phyloP scores from a whole-genome alignment of 2,113 vertebrate species.

The Acanthochromis polyacanthus region DNA sequence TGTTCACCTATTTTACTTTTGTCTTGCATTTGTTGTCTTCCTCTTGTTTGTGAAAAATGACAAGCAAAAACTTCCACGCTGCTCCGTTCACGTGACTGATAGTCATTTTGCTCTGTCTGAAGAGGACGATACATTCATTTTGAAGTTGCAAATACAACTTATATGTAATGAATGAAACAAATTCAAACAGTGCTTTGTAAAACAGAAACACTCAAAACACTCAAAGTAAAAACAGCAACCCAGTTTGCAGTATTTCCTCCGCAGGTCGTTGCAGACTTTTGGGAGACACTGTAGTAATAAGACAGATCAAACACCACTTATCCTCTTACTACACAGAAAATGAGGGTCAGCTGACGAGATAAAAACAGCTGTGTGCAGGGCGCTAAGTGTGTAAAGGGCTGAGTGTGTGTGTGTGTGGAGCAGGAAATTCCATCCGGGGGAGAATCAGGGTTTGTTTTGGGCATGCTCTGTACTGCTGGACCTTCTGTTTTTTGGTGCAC shows the following conservation, averaged over 20 bases:
- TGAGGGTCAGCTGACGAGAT: conserved; percentile 81
- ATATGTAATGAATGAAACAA: too few species aligned
- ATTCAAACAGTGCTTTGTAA: too few species aligned
- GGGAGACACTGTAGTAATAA: not conserved
- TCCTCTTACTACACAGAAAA: conserved; percentile 71
- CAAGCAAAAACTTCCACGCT: not conserved
- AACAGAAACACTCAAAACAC: too few species aligned
- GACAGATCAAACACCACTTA: conserved; percentile 57
- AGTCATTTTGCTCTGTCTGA: too few species aligned
- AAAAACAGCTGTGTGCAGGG: conserved; percentile 75
- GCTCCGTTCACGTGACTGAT: too few species aligned
- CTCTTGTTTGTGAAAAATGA: not conserved
- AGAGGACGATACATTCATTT: too few species aligned
- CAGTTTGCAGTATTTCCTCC: not conserved
- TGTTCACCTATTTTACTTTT: conserved; percentile 32
- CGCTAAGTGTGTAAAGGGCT: conserved; percentile 50
- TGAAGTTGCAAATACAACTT: too few species aligned
- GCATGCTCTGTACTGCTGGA: conserved; percentile 34
- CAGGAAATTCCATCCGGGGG: conserved; percentile 77
- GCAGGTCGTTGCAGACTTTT: not conserved
- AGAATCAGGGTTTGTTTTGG: conserved; percentile 82
- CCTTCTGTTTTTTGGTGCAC: conserved; percentile 17
- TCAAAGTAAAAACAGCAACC: too few species aligned
- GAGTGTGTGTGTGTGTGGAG: conserved; percentile 42
- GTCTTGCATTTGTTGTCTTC: conserved; percentile 24